Conservation (phyloP, 2,888 invertebrate species). For the Hydraecia micacea region DNA sequence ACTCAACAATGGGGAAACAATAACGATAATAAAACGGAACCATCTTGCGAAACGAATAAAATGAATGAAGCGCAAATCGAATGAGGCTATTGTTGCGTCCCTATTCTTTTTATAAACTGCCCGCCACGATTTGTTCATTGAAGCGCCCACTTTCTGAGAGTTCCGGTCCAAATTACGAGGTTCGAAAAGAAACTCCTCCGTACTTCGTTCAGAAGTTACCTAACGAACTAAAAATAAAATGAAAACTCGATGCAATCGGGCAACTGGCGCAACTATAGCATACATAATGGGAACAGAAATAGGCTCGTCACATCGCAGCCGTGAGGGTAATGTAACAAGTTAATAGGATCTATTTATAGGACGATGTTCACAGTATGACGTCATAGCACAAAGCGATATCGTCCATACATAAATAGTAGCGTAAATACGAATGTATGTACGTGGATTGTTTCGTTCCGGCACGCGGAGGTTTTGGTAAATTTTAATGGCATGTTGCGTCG, state of each 20-base stretch:
- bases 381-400: constrained; percentile 70
- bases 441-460: constrained; percentile 79
- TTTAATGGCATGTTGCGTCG: constrained; percentile 84
- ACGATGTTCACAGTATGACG: constrained; percentile 70
- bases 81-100: constrained; percentile 79
- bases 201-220: constrained; percentile 71
- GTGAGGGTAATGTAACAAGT: constrained; percentile 63
- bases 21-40: constrained; percentile 74
- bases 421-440: constrained; percentile 74
- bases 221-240: constrained; percentile 80
- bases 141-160: constrained; percentile 74
- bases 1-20: constrained; percentile 74
- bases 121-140: constrained; percentile 78
- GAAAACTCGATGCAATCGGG: constrained; percentile 73
- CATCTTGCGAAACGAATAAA: constrained; percentile 72
- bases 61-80: constrained; percentile 80
- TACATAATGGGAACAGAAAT: constrained; percentile 65
- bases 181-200: constrained; percentile 76
- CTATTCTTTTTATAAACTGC: constrained; percentile 80
- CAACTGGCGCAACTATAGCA: constrained; percentile 63
- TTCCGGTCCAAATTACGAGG: constrained; percentile 81
- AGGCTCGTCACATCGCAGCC: constrained; percentile 57
- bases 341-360: constrained; percentile 67
- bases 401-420: constrained; percentile 62
- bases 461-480: constrained; percentile 81